phyloP scores from a whole-genome alignment of 2,113 vertebrate species.

The Zosterops pallidus region DNA sequence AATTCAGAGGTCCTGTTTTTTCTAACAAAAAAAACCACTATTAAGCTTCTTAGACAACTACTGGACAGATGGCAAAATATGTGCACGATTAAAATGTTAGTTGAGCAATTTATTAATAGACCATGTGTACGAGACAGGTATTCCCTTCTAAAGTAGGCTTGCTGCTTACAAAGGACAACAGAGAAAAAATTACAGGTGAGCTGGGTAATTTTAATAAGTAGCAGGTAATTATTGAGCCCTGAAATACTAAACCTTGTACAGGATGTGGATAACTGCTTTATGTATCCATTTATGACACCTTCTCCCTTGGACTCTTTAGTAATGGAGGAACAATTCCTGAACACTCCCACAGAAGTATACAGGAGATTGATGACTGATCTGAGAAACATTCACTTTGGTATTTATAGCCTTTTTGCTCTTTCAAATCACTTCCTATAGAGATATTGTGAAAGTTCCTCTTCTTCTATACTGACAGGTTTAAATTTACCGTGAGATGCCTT shows the following conservation, averaged over 20 bases:
- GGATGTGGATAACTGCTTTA: neutral
- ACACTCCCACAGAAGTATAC: neutral
- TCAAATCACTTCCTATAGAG: neutral
- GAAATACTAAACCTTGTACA: neutral
- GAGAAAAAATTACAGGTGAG: neutral
- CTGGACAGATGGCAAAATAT: neutral
- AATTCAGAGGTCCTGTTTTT: neutral
- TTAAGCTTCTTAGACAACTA: neutral
- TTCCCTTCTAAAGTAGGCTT: neutral
- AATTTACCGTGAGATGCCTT: neutral
- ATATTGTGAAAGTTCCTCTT: neutral
- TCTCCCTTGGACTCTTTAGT: neutral
- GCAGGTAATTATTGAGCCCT: neutral
- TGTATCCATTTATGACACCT: neutral
- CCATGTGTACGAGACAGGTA: neutral
- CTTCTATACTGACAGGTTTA: neutral
- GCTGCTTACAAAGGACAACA: neutral
- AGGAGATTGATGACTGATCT: neutral
- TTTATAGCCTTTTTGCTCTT: neutral
- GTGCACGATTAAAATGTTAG: rapidly evolving
- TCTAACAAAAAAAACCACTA: neutral
- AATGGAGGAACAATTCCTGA: neutral
- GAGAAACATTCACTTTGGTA: neutral
- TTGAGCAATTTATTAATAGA: neutral
- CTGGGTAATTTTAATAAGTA: neutral